phyloP scores from a whole-genome alignment of 2,888 invertebrate genomes.

The Chelonus formosanus region DNA sequence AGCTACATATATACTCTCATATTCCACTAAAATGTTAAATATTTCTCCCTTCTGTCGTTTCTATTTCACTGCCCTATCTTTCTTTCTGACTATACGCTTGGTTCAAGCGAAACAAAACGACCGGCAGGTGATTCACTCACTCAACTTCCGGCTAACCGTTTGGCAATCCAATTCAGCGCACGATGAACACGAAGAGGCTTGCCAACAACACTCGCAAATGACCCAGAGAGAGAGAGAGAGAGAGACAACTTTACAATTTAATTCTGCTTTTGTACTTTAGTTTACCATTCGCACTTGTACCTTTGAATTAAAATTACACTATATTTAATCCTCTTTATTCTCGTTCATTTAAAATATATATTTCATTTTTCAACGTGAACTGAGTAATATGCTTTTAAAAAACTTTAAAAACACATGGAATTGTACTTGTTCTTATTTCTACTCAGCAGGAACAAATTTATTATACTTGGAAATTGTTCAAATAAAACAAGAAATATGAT shows the following conservation, averaged over 20 bases:
- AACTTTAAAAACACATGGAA: not conserved
- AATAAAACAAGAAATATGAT: too few species aligned
- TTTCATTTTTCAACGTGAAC: not conserved
- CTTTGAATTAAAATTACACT: conserved; percentile 12
- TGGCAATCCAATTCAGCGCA: conserved; percentile 42
- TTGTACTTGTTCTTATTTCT: not conserved
- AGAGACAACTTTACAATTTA: conserved; percentile 20
- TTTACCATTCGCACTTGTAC: conserved; percentile 12
- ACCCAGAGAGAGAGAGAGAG: not conserved
- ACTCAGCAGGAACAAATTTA: too few species aligned
- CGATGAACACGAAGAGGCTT: conserved; percentile 32
- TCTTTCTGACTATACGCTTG: conserved; percentile 5
- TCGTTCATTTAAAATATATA: not conserved
- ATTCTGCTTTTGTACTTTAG: conserved; percentile 20
- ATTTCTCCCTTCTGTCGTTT: conserved; percentile 18
- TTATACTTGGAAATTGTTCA: too few species aligned
- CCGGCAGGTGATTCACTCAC: conserved; percentile 40
- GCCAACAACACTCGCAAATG: conserved; percentile 12
- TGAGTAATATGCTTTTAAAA: too few species aligned
- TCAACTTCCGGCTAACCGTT: conserved; percentile 44
- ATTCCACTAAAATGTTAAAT: not conserved
- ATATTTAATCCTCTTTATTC: conserved; percentile 17
- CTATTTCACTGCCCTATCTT: not conserved
- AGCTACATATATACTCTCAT: not conserved
- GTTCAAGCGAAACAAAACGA: conserved; percentile 33